Conservation (phyloP, 2,888 invertebrate species). For the Latrodectus hesperus region DNA sequence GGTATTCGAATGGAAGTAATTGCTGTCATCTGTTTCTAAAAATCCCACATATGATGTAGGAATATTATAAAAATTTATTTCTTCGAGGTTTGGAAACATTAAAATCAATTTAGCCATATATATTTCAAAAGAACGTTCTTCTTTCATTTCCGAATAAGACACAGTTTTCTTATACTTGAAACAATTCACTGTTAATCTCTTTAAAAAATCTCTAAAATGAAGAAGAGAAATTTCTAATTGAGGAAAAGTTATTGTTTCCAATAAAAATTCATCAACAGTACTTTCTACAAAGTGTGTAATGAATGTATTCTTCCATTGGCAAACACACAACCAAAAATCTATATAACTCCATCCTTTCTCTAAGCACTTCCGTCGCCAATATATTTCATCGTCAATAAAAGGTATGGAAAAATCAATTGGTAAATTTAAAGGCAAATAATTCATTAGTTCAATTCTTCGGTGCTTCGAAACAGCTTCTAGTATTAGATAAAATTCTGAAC, state of each 20-base stretch:
- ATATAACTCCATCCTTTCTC: conserved; percentile 12
- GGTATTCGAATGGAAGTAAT: not conserved
- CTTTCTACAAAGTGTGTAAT: conserved; percentile 10
- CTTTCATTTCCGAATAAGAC: too few species aligned
- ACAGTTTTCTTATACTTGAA: conserved; percentile 7
- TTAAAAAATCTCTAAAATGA: not conserved
- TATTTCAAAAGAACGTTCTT: conserved; percentile 1
- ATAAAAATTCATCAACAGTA: conserved; percentile 22
- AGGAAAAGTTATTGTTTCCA: conserved; percentile 3
- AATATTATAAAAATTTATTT: conserved; percentile 32
- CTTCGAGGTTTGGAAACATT: conserved; percentile 22
- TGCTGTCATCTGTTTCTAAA: not conserved
- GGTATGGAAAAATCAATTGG: conserved; percentile 11
- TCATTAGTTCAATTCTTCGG: not conserved
- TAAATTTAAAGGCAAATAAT: conserved; percentile 20
- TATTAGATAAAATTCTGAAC: not conserved
- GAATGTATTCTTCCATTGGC: conserved; percentile 48
- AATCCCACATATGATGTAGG: conserved; percentile 28
- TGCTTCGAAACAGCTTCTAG: too few species aligned
- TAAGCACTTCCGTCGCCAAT: conserved; percentile 47
- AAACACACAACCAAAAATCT: conserved; percentile 33
- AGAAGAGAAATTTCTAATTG: not conserved
- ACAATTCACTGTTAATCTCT: conserved; percentile 38
- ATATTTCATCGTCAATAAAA: conserved; percentile 23
- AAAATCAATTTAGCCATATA: conserved; percentile 11